Evolutionary conservation across 2,113 vertebrate genomes (phyloP), one percentile per base, ranked within the genome.

Genomic region (Nerophis ophidion): DNA sequence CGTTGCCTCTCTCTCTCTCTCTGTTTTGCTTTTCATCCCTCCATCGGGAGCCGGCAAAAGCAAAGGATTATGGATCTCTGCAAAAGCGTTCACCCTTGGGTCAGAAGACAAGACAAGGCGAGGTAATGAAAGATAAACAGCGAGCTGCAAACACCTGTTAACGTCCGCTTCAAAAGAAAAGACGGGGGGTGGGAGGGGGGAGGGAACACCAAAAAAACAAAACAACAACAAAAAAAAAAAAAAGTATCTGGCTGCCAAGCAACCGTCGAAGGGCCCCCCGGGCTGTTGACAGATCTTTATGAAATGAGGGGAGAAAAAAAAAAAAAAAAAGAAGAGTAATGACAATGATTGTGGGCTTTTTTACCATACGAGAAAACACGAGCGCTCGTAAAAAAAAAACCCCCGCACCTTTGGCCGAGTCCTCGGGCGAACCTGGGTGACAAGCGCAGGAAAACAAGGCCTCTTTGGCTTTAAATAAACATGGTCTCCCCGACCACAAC

Each of bases 211-310:
- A 83, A 83, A 79, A 83, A 81, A 84, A 84, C 79, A 88, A 71
- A 81, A 83, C 82, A 79, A 83, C 80, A 84, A 84, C 79, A 88
- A 71, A 81, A 81, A 83, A 83, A 83, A 85, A 86, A 80, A 88
- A 70, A 82, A 87, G 86, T 88, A 87, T 88, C 86, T 83, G 86
- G 88, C 89, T 90, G 88, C 87, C 89, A 88, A 90, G 89, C 89
- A 90, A 91, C 89, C 89, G 84, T 82, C 77, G 65, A 84, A 89
- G 82, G 87, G 81, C 85, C 86, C 88, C 85, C 85, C 84, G 79
- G 88, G 88, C 87, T 88, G 89, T 91, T 89, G 89, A 91, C 89
- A 90, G 88, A 91, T 90, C 89, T 91, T 91, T 90, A 89, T 87
- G 88, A 90, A 89, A 89, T 88, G 84, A 48, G 26, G 19, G 19